These are phyloP conservation scores for Scaptomyza parva DNA, from an alignment of 2,888 invertebrate genomes.

Conservation along the genomic window DNA sequence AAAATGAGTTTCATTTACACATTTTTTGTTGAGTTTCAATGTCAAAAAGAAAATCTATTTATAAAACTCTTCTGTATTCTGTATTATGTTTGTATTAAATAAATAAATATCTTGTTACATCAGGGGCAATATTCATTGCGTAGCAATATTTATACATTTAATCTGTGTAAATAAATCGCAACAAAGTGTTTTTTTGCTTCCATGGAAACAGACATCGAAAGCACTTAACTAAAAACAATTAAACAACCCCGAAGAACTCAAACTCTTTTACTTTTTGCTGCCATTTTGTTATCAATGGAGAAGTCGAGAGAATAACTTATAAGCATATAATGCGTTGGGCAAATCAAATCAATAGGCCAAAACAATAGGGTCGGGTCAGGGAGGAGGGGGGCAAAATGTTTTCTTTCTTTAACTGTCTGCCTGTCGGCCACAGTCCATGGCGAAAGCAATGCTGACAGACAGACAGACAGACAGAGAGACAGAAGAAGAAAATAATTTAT, in stretches of 20 bases:
- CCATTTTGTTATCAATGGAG: conserved; percentile 2
- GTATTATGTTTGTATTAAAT: not conserved
- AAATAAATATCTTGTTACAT: conserved; percentile 7
- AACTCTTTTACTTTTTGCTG: too few relatives aligned
- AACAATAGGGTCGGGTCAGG: conserved; percentile 69
- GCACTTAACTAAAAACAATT: conserved; percentile 52
- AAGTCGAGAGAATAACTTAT: conserved; percentile 48
- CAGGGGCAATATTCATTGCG: not conserved
- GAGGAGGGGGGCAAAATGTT: too few relatives aligned
- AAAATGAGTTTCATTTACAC: not conserved
- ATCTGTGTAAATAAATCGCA: conserved; percentile 33
- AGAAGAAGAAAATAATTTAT: conserved; percentile 82
- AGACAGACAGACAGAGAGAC: too few relatives aligned
- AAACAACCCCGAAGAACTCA: conserved; percentile 28
- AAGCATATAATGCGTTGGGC: conserved; percentile 65
- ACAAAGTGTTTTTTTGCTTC: conserved; percentile 14
- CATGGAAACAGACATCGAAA: conserved; percentile 38
- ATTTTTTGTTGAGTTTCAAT: too few relatives aligned
- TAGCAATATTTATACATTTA: conserved; percentile 28
- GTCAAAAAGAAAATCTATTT: not conserved
- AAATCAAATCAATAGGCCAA: conserved; percentile 78
- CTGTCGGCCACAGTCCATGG: conserved; percentile 11
- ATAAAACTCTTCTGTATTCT: too few relatives aligned
- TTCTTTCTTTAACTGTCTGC: not conserved
- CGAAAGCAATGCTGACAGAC: conserved; percentile 81